phyloP scores from a whole-genome alignment of 2,888 invertebrate genomes.

The Cecidostiba fungosa region DNA sequence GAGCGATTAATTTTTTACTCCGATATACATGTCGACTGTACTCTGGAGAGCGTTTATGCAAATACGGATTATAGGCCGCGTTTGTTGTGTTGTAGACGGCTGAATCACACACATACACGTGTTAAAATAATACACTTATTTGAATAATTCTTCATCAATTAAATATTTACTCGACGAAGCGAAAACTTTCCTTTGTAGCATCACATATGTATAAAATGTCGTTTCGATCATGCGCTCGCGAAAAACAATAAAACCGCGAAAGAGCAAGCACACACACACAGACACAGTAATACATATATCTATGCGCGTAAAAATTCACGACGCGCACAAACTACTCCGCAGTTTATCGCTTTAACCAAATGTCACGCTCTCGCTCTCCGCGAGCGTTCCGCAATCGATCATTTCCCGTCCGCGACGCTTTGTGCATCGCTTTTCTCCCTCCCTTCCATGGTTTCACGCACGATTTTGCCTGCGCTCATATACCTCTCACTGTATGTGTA shows the following conservation, averaged over 20 bases:
- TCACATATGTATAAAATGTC: neutral
- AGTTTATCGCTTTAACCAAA: slow-evolving; percentile 69
- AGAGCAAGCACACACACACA: neutral
- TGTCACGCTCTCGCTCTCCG: slow-evolving; percentile 66
- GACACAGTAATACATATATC: neutral
- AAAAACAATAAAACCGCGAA: neutral
- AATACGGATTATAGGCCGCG: neutral
- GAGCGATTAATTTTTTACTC: slow-evolving; percentile 30
- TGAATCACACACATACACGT: neutral
- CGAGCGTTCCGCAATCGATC: slow-evolving; percentile 69
- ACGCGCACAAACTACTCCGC: slow-evolving; percentile 59
- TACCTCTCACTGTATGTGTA: neutral
- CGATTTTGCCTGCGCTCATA: neutral
- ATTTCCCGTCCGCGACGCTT: slow-evolving; percentile 67
- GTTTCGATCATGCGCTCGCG: neutral
- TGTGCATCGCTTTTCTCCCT: slow-evolving; percentile 61
- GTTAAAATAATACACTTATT: neutral
- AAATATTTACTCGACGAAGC: slow-evolving; percentile 44
- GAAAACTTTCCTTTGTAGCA: slow-evolving; percentile 25
- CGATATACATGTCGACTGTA: neutral
- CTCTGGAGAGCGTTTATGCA: neutral
- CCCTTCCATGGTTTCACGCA: neutral
- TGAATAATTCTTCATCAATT: slow-evolving; percentile 56
- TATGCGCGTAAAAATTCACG: neutral
- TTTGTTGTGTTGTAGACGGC: neutral